Evolutionary conservation across 2,797 vertebrate genomes (phyloP).

Genomic region (Myotis myotis): DNA sequence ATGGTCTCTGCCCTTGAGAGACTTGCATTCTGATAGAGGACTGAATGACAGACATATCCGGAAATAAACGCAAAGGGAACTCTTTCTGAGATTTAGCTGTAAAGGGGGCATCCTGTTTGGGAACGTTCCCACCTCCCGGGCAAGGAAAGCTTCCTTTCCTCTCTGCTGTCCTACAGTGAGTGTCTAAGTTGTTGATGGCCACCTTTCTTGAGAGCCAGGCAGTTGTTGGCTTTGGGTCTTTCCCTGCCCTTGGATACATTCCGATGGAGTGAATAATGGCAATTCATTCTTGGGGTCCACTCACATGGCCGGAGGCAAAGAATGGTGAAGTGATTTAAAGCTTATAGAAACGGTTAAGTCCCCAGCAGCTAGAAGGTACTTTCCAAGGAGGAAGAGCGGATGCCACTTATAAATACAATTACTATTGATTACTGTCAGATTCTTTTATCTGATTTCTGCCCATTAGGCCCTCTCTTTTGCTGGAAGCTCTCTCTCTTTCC

Average conservation of each 20-base stretch:
- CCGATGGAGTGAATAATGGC: background rate
- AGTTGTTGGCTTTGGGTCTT: background rate
- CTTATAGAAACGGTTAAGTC: background rate
- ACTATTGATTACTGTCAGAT: slow-evolving; percentile 51
- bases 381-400: slow-evolving; percentile 50
- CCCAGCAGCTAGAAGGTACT: slow-evolving; percentile 12
- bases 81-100: background rate
- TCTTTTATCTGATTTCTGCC: slow-evolving; percentile 53
- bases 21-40: background rate
- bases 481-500: slow-evolving; percentile 16
- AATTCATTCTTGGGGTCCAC: background rate
- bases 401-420: slow-evolving; percentile 45
- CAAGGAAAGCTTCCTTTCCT: background rate
- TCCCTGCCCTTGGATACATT: background rate
- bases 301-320: background rate
- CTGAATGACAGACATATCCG: background rate
- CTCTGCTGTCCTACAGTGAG: background rate
- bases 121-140: background rate
- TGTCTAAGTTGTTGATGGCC: background rate
- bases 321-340: slow-evolving; percentile 37
- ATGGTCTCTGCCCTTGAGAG: background rate
- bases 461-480: background rate
- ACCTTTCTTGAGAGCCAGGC: background rate
- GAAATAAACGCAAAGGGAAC: background rate
- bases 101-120: background rate